Percentiles rank a stretch among this genome's conserved stretches.
phyloP scores from a whole-genome alignment of 2,797 vertebrate species.

The Notolepis coatsorum region DNA sequence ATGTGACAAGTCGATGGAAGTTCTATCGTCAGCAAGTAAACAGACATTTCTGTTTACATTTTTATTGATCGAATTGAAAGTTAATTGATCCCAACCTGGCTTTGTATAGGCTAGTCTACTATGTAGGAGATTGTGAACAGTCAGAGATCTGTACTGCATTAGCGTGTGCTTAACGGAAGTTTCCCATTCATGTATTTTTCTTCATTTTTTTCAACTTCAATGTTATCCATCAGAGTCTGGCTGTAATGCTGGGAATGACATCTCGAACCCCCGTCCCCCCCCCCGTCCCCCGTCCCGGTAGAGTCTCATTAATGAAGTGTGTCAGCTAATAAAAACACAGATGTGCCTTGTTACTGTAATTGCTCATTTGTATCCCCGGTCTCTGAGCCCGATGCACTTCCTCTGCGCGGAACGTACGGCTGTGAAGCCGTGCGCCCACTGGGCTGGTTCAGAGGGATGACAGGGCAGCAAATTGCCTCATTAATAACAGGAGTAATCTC shows the following conservation, averaged over 20 bases:
- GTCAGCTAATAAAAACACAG: constrained; percentile 68
- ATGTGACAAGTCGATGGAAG: too few species aligned
- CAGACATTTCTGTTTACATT: too few species aligned
- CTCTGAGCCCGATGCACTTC: constrained; percentile 43
- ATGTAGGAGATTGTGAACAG: not conserved
- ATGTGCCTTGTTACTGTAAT: constrained; percentile 70
- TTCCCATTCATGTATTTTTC: too few species aligned
- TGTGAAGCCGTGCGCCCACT: constrained; percentile 50
- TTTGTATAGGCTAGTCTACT: too few species aligned
- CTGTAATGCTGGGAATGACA: constrained; percentile 44
- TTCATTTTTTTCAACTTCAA: constrained; percentile 25
- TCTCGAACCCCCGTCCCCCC: constrained; percentile 62
- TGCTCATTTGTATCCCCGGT: constrained; percentile 67
- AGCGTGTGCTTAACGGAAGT: constrained; percentile 22
- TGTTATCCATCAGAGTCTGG: constrained; percentile 40
- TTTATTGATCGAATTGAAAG: too few species aligned
- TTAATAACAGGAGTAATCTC: constrained; percentile 71
- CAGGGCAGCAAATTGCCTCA: constrained; percentile 60
- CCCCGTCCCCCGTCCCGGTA: too few species aligned
- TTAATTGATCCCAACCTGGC: too few species aligned
- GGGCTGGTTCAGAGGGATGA: constrained; percentile 50
- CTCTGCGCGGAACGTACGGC: constrained; percentile 47
- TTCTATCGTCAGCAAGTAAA: too few species aligned
- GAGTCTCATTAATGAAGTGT: constrained; percentile 67
- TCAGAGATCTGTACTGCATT: not conserved